Conservation (phyloP, 2,113 vertebrate species). For the Anguilla japonica region DNA sequence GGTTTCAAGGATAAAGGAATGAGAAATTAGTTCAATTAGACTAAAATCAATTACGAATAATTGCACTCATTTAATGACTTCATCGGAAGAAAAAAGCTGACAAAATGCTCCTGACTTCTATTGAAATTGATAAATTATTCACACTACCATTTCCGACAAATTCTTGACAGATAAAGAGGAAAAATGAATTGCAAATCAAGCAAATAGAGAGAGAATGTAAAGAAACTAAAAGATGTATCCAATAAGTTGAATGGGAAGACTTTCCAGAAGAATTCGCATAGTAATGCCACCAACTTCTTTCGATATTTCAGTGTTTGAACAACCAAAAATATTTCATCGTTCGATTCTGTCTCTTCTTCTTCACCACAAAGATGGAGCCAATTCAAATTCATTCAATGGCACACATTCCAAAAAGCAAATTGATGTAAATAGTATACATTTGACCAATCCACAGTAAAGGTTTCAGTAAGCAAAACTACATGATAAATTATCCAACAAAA, state of each 20-base stretch:
- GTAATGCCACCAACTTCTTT: not conserved
- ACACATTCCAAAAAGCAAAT: not conserved
- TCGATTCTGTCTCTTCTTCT: not conserved
- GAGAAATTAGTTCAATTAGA: slow-evolving; percentile 44
- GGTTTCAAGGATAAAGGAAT: slow-evolving; percentile 24
- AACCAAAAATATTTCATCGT: not conserved
- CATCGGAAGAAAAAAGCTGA: slow-evolving; percentile 36
- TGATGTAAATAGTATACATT: not conserved
- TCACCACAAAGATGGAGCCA: not conserved
- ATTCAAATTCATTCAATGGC: not conserved
- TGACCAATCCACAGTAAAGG: not conserved
- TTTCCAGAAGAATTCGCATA: not conserved
- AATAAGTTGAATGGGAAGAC: not conserved
- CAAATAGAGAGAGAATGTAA: not conserved
- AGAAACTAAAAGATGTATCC: not conserved
- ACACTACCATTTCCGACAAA: slow-evolving; percentile 27
- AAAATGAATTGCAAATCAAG: not conserved
- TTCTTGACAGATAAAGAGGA: slow-evolving; percentile 6
- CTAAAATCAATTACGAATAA: slow-evolving; percentile 52
- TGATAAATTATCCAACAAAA: not conserved
- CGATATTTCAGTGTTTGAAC: not conserved
- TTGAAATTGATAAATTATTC: slow-evolving; percentile 29
- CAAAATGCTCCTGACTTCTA: slow-evolving; percentile 37
- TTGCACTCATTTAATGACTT: slow-evolving; percentile 49
- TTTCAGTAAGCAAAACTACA: not conserved